phyloP scores from a whole-genome alignment of 2,113 vertebrate species.

The Scartelaos histophorus region DNA sequence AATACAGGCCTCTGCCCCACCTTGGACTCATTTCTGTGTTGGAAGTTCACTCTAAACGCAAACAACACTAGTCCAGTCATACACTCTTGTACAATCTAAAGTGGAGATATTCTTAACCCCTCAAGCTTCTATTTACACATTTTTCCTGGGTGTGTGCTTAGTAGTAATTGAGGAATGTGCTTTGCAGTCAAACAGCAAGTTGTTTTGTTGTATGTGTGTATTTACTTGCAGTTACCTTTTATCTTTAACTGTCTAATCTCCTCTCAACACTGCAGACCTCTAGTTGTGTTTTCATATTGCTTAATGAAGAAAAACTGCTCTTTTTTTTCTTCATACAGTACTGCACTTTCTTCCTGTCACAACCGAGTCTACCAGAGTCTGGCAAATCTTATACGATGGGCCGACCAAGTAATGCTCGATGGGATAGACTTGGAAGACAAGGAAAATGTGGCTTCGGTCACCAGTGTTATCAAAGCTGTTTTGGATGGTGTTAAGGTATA shows the following conservation, averaged over 20 bases:
- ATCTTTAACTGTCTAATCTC: not conserved
- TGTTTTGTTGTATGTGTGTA: conserved; percentile 13
- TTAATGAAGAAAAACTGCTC: not conserved
- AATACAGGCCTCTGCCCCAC: conserved; percentile 56
- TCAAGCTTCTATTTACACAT: not conserved
- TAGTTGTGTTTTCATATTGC: not conserved
- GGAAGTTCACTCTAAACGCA: conserved; percentile 28
- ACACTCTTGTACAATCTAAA: conserved; percentile 32
- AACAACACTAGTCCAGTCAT: conserved; percentile 38
- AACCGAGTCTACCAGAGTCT: conserved; percentile 96
- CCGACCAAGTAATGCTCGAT: conserved; percentile 97
- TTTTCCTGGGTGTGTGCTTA: no score
- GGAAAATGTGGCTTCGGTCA: conserved; percentile 89
- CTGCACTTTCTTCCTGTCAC: conserved; percentile 93
- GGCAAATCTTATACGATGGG: conserved; percentile 97
- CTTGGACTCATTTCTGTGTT: conserved; percentile 38
- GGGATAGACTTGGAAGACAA: conserved; percentile 94
- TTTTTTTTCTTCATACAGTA: conserved; percentile 68
- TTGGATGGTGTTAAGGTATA: conserved; percentile 96
- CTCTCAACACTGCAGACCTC: conserved; percentile 18
- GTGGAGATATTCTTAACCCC: conserved; percentile 20
- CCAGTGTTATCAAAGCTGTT: conserved; percentile 93
- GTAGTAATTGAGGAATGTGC: not conserved
- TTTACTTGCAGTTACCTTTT: not conserved
- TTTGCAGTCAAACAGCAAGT: not conserved